A percentile compares a stretch with the other conserved stretches of the same genome.
Conservation (phyloP, 2,888 invertebrate species). For the Clostera curtula region DNA sequence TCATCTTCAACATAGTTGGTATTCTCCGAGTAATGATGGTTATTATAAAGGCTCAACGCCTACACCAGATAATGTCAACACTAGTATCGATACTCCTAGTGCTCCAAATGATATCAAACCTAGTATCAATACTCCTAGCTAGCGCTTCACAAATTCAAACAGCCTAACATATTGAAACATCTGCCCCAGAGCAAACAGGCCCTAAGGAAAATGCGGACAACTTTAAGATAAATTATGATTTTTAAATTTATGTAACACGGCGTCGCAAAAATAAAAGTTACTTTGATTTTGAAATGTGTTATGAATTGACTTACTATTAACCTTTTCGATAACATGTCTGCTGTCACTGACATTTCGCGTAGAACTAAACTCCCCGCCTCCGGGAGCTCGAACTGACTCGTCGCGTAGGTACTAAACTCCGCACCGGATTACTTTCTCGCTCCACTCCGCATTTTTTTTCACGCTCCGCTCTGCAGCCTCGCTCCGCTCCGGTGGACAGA, state of each 20-base stretch:
- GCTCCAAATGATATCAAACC: conserved; percentile 7
- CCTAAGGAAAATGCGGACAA: conserved; percentile 5
- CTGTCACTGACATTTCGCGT: too few species aligned
- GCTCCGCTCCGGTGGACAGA: too few species aligned
- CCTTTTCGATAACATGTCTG: too few species aligned
- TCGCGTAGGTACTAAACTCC: too few species aligned
- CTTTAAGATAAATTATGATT: conserved; percentile 4
- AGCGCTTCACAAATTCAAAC: conserved; percentile 9
- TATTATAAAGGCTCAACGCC: conserved; percentile 11
- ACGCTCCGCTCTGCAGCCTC: too few species aligned
- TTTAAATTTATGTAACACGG: conserved; percentile 7
- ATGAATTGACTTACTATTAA: conserved; percentile 15
- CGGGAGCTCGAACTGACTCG: too few species aligned
- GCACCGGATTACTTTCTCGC: too few species aligned
- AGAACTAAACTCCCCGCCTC: too few species aligned
- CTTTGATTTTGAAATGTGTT: conserved; percentile 13
- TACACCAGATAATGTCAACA: conserved; percentile 9
- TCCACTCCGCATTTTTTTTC: too few species aligned
- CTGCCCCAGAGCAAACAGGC: conserved; percentile 6
- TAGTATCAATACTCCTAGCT: conserved; percentile 8
- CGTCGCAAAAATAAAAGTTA: conserved; percentile 9
- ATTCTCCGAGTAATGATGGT: conserved; percentile 12
- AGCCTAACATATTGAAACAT: conserved; percentile 8
- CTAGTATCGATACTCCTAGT: conserved; percentile 5
- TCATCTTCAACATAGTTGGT: conserved; percentile 9